phyloP scores from a whole-genome alignment of 2,113 vertebrate species.

The Fulica atra region DNA sequence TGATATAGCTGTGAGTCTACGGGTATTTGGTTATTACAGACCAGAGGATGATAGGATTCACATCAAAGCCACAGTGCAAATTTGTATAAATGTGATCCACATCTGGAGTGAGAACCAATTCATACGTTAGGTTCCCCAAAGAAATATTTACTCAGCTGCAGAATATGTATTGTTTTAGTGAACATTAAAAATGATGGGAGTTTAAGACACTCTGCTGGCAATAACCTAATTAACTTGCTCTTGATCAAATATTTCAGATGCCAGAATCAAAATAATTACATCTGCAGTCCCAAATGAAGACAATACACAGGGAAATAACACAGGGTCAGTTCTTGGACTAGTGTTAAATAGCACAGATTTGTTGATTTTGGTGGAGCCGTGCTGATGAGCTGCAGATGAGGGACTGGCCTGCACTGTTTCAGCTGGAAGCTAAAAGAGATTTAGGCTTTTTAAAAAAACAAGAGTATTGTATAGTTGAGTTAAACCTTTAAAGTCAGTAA shows the following conservation, averaged over 20 bases:
- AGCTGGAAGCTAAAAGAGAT: neutral
- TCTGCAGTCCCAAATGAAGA: conserved; percentile 7
- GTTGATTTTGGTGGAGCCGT: conserved; percentile 25
- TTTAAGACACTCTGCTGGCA: conserved; percentile 3
- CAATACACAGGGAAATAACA: neutral
- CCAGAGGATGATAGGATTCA: neutral
- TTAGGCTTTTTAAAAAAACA: neutral
- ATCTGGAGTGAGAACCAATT: conserved; percentile 29
- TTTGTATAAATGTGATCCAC: conserved; percentile 10
- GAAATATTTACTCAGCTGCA: conserved; percentile 53
- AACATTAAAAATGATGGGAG: conserved; percentile 23
- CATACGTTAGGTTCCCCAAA: neutral
- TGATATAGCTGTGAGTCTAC: neutral
- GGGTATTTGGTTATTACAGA: neutral
- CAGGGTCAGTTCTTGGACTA: neutral
- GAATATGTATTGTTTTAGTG: conserved; percentile 5
- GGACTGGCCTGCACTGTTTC: neutral
- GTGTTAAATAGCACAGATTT: conserved; percentile 15
- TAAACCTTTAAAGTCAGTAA: neutral
- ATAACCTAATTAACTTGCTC: conserved; percentile 40
- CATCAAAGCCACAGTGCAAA: conserved; percentile 33
- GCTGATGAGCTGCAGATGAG: conserved; percentile 25
- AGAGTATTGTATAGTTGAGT: neutral
- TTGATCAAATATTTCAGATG: conserved; percentile 29
- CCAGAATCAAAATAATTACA: conserved; percentile 23